Percentiles rank a stretch among this genome's conserved stretches.
These are phyloP conservation scores for Pterostichus niger DNA, from an alignment of 2,888 invertebrate species.

Conservation along the genomic window DNA sequence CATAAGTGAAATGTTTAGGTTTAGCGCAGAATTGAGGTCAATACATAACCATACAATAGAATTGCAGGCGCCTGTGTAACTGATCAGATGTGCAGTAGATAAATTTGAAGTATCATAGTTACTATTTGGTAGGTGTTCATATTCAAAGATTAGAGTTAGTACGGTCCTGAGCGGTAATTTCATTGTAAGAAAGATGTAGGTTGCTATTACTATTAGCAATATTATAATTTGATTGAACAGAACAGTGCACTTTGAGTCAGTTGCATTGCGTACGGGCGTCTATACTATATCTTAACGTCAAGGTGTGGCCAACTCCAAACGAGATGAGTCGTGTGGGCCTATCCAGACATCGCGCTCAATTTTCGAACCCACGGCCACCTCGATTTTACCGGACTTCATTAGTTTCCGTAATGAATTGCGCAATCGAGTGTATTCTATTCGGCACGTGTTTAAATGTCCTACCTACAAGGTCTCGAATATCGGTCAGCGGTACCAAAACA, in stretches of 20 bases:
- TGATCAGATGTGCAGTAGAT: neutral
- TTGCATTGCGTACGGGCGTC: neutral
- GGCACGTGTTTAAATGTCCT: slow-evolving; percentile 63
- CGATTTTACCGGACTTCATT: slow-evolving; percentile 22
- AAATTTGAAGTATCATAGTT: neutral
- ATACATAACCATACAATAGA: slow-evolving; percentile 5
- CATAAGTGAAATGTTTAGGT: neutral
- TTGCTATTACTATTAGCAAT: slow-evolving; percentile 41
- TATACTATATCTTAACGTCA: neutral
- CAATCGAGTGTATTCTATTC: slow-evolving; percentile 38
- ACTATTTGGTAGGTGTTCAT: neutral
- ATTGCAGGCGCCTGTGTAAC: slow-evolving; percentile 10
- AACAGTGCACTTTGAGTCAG: slow-evolving; percentile 14
- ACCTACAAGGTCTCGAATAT: slow-evolving; percentile 34
- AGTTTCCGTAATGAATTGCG: slow-evolving; percentile 58
- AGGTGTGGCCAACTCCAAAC: slow-evolving; percentile 30
- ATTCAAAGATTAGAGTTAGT: neutral
- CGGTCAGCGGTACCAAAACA: slow-evolving; percentile 55
- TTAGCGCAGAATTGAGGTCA: slow-evolving; percentile 9
- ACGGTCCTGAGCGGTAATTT: slow-evolving; percentile 33
- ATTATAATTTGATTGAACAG: slow-evolving; percentile 59
- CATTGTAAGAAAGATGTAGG: slow-evolving; percentile 26
- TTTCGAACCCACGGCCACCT: slow-evolving; percentile 21
- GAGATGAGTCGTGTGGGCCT: slow-evolving; percentile 41
- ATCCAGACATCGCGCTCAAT: slow-evolving; percentile 35